Evolutionary conservation across 2,888 invertebrate genomes (phyloP), one percentile per base, ranked within the genome.

Genomic region (Brenthis daphne): DNA sequence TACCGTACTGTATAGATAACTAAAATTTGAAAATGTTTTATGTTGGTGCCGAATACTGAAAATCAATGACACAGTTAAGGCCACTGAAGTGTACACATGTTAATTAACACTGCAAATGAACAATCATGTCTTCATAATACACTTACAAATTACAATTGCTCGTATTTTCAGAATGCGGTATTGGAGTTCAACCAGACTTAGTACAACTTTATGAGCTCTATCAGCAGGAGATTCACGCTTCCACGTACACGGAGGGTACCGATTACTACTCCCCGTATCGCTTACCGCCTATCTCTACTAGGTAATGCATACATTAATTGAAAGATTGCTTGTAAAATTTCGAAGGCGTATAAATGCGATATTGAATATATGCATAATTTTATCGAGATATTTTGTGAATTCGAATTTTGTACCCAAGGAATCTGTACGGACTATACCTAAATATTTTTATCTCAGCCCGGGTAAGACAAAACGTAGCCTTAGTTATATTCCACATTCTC

Each of bases 171-270:
- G 97, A 96, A 75, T 94, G 95, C 60, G 95, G 95, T 71, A 87
- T 97, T 37, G 93, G 94, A 60, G 90, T 97, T 55, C 95, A 97
- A 0, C 93, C 95, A 11, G 97, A 97, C 80, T 86, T 97, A 68
- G 95, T 95, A 73, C 97, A 97, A 76, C 88, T 97, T 24, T 97
- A 97, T 83, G 95, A 95, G 63, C 89, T 97, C 74, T 97, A 97
- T 79, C 97, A 97, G 82, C 97, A 97, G 81, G 97, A 97, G 90
- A 96, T 97, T 71, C 97, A 97, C 82, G 96, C 97, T 0, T 95
- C 96, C 6, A 96, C 96, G 0, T 96, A 96, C 80, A 94, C 95
- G 0, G 95, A 95, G 79, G 94, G 93, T 76, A 94, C 93, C 68
- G 93, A 94, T 66, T 84, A 93, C 16, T 91, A 92, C 78, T 90